phyloP scores from a whole-genome alignment of 2,797 vertebrate genomes.

The Oryzias sinensis region DNA sequence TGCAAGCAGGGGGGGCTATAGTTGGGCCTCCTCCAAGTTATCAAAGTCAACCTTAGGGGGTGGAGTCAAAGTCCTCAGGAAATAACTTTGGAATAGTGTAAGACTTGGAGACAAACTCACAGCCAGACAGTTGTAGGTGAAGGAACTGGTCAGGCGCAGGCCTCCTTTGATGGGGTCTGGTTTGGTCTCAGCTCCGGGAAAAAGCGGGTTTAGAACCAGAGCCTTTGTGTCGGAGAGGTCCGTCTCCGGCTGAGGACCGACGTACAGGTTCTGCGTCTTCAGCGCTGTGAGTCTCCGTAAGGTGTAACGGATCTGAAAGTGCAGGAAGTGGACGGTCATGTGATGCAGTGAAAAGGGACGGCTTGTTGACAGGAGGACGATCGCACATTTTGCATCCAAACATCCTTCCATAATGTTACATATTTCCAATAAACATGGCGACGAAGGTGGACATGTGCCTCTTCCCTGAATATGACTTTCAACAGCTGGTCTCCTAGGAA shows the following conservation, averaged over 20 bases:
- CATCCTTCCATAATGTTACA: no score
- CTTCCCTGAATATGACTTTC: no score
- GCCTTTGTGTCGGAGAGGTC: constrained; percentile 25
- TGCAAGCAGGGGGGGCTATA: no score
- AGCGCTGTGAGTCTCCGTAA: constrained; percentile 81
- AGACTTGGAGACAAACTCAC: constrained; percentile 63
- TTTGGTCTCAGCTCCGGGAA: constrained; percentile 72
- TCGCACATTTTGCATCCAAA: no score
- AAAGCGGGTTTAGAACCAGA: constrained; percentile 69
- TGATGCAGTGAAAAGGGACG: no score
- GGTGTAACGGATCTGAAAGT: constrained; percentile 79
- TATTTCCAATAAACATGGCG: no score
- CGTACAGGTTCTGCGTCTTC: constrained; percentile 86
- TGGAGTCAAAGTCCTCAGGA: background rate
- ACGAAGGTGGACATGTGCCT: no score
- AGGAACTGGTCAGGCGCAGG: constrained; percentile 78
- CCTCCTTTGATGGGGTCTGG: constrained; percentile 88
- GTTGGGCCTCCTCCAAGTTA: no score
- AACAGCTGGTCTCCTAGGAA: no score
- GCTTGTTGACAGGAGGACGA: no score
- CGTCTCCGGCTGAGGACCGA: constrained; percentile 78
- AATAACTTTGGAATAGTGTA: background rate
- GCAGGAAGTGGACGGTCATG: background rate
- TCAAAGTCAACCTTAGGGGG: no score
- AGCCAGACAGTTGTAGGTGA: constrained; percentile 89